These are phyloP conservation scores for Centruroides sculpturatus DNA, from an alignment of 1,140 invertebrate species.

Conservation along the genomic window DNA sequence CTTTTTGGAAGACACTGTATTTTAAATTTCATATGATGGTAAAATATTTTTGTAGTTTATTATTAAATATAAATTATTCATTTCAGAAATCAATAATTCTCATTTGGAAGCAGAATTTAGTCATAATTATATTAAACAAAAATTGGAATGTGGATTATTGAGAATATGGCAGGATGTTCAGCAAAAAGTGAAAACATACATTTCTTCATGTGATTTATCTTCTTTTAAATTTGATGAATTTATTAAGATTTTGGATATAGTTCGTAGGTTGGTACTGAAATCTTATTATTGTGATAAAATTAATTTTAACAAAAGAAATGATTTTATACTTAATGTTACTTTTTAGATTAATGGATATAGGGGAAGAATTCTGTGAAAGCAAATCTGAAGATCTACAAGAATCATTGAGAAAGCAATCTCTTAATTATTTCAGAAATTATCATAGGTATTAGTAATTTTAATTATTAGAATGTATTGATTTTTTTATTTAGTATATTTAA, in stretches of 20 bases:
- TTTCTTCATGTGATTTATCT: conserved; percentile 52
- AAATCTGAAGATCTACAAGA: conserved; percentile 75
- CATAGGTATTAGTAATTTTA: conserved; percentile 37
- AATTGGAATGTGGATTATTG: conserved; percentile 66
- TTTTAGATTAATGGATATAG: conserved; percentile 64
- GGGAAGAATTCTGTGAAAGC: conserved; percentile 75
- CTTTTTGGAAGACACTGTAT: too few relatives aligned
- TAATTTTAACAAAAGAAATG: not conserved
- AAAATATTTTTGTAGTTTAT: too few relatives aligned
- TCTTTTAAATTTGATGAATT: conserved; percentile 89
- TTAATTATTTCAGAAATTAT: conserved; percentile 76
- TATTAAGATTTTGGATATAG: conserved; percentile 69
- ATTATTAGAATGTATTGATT: too few relatives aligned
- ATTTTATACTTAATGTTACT: conserved; percentile 13
- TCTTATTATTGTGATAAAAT: not conserved
- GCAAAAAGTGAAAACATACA: conserved; percentile 67
- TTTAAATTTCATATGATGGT: too few relatives aligned
- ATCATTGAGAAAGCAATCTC: conserved; percentile 68
- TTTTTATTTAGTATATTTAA: too few relatives aligned
- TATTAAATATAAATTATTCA: too few relatives aligned
- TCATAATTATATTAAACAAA: conserved; percentile 48
- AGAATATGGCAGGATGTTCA: conserved; percentile 91
- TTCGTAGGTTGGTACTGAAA: conserved; percentile 45
- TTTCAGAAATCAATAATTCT: not conserved
- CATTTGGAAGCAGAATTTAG: conserved; percentile 1